A percentile compares a stretch with the other conserved stretches of the same genome.
Conservation (phyloP, 2,113 vertebrate species). For the Megaleporinus macrocephalus region DNA sequence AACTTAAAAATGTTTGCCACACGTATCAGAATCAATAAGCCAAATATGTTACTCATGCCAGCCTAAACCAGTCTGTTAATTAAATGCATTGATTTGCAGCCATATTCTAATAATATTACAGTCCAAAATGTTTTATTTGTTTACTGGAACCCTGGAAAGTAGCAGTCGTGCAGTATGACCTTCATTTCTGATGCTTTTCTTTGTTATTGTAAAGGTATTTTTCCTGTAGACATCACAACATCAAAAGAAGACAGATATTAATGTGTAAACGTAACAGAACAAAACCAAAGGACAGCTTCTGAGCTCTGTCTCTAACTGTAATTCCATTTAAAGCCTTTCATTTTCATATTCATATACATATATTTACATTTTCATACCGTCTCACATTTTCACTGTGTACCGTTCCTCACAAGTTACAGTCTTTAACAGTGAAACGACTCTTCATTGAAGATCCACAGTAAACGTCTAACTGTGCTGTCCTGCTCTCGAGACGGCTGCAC, state of each 20-base stretch:
- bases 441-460: neutral
- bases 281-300: neutral
- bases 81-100: neutral
- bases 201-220: neutral
- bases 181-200: neutral
- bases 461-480: neutral
- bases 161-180: neutral
- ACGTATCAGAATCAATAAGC: neutral
- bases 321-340: neutral
- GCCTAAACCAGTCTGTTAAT: neutral
- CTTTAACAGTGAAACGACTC: neutral
- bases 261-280: neutral
- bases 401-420: neutral
- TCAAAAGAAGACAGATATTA: neutral
- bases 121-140: neutral
- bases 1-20: neutral
- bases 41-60: neutral
- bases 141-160: neutral
- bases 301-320: neutral
- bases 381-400: neutral
- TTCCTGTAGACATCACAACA: too few relatives aligned
- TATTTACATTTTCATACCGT: neutral
- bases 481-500: neutral
- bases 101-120: neutral
- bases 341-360: slow-evolving; percentile 14